Percentiles rank a stretch among this genome's conserved stretches.
phyloP scores from a whole-genome alignment of 2,113 vertebrate genomes.

The Cynopterus brachyotis region DNA sequence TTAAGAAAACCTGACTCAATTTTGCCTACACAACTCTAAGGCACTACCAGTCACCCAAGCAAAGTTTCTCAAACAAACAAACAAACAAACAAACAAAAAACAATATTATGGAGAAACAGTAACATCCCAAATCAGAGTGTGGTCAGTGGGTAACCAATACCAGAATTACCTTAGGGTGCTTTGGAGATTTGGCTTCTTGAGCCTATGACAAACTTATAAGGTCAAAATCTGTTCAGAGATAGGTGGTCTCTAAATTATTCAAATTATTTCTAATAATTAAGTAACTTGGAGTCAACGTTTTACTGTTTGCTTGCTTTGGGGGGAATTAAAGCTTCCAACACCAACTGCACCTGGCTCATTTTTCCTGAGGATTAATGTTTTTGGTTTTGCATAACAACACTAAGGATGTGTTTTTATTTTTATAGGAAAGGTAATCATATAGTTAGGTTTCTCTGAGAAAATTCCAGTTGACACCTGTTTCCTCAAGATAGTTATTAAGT shows the following conservation, averaged over 20 bases:
- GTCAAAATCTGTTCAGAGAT: background rate
- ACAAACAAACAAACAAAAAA: too few species aligned
- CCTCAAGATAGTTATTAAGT: background rate
- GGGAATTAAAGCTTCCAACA: background rate
- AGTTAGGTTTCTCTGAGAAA: background rate
- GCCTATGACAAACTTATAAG: background rate
- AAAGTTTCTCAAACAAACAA: background rate
- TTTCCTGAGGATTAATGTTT: background rate
- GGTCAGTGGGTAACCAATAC: background rate
- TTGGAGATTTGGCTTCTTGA: background rate
- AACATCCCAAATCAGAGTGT: too few species aligned
- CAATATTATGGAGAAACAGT: background rate
- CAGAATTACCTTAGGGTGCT: background rate
- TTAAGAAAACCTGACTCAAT: background rate
- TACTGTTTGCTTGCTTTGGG: background rate
- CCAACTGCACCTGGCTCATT: background rate
- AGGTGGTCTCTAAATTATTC: background rate
- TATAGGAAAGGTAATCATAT: rapidly evolving
- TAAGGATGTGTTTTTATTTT: background rate
- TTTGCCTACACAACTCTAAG: background rate
- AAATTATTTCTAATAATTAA: background rate
- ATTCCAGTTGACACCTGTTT: background rate
- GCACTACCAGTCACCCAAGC: too few species aligned
- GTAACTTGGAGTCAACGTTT: background rate
- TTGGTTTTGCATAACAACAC: background rate